Conservation (phyloP, 1,140 invertebrate genomes). For the Lepidurus apus region DNA sequence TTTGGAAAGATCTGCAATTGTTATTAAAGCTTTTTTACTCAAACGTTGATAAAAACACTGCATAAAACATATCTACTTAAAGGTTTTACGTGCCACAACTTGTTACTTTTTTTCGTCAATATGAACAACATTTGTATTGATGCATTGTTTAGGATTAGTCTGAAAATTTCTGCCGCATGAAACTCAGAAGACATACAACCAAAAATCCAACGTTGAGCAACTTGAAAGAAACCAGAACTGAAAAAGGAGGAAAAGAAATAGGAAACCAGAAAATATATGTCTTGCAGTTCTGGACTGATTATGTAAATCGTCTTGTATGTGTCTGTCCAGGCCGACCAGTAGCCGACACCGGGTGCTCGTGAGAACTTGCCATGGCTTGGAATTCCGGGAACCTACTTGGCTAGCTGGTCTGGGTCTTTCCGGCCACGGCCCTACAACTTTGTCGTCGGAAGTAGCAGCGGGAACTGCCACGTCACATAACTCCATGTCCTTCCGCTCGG, state of each 20-base stretch:
- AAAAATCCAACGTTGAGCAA: too few relatives aligned
- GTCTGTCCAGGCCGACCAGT: background rate
- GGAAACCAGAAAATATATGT: background rate
- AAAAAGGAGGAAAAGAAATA: background rate
- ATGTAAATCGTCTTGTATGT: background rate
- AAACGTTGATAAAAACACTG: too few relatives aligned
- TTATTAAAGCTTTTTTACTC: too few relatives aligned
- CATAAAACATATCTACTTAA: too few relatives aligned
- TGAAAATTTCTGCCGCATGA: too few relatives aligned
- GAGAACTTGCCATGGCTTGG: constrained; percentile 44
- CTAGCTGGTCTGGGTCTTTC: background rate
- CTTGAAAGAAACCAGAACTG: background rate
- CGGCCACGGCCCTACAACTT: constrained; percentile 10
- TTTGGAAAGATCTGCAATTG: too few relatives aligned
- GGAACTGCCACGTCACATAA: background rate
- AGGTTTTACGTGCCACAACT: too few relatives aligned
- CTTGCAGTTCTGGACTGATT: constrained; percentile 3
- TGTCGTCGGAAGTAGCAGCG: constrained; percentile 11
- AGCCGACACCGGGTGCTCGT: constrained; percentile 36
- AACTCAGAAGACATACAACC: too few relatives aligned
- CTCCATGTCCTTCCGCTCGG: background rate
- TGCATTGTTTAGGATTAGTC: too few relatives aligned
- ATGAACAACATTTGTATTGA: too few relatives aligned
- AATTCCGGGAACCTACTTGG: constrained; percentile 39
- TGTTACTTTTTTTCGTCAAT: too few relatives aligned